These are phyloP conservation scores for Cyanocitta stelleri DNA, from an alignment of 2,113 vertebrate species.

Conservation along the genomic window DNA sequence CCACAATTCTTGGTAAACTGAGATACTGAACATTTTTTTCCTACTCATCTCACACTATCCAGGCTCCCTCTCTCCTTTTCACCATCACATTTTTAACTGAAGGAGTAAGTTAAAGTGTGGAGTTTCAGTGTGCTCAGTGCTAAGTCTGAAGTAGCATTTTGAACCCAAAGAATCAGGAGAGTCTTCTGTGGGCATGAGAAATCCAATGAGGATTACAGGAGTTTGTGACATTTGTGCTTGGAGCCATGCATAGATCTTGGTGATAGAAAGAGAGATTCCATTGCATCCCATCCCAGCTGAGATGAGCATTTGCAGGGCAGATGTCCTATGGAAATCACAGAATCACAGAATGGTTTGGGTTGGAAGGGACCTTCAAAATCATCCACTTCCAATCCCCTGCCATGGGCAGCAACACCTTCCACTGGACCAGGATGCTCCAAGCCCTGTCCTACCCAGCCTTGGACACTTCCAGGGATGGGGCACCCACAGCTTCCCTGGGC, in stretches of 20 bases:
- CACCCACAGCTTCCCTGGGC: background rate
- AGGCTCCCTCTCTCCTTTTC: background rate
- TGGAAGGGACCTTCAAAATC: background rate
- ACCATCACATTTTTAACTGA: background rate
- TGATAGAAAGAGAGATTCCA: background rate
- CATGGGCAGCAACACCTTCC: background rate
- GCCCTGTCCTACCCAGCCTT: rapidly evolving
- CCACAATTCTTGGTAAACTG: background rate
- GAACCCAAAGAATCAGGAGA: background rate
- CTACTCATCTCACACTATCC: background rate
- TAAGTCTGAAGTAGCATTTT: background rate
- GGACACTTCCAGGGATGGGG: background rate
- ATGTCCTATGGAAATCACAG: background rate
- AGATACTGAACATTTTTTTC: background rate
- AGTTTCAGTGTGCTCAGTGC: background rate
- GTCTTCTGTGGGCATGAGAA: background rate
- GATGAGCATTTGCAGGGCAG: background rate
- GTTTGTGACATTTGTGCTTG: background rate
- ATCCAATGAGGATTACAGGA: rapidly evolving
- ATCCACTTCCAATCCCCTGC: background rate
- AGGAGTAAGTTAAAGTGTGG: background rate
- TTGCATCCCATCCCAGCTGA: background rate
- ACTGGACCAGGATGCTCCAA: background rate
- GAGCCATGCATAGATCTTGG: rapidly evolving
- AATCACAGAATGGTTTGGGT: background rate